Evolutionary conservation across 2,888 invertebrate species (phyloP).

Genomic region (Ypsolopha scabrella): DNA sequence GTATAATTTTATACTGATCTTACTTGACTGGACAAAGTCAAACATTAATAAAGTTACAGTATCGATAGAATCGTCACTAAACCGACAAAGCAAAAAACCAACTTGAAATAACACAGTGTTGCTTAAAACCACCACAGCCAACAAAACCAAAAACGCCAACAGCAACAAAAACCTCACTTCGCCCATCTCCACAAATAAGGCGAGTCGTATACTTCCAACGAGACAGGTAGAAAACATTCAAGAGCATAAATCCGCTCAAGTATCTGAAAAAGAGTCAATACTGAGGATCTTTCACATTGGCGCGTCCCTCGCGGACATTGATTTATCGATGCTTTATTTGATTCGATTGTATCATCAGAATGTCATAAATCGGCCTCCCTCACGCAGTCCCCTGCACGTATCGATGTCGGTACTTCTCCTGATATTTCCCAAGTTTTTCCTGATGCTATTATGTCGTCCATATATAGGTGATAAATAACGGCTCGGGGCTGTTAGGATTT

Average conservation of each 20-base stretch:
- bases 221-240: background rate
- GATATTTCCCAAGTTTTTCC: background rate
- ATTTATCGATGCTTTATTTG: conserved; percentile 12
- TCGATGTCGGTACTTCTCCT: conserved; percentile 1
- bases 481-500: conserved; percentile 19
- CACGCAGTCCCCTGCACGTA: background rate
- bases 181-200: background rate
- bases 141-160: background rate
- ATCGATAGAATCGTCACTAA: background rate
- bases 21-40: background rate
- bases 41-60: background rate
- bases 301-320: conserved; percentile 7
- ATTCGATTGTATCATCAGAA: conserved; percentile 14
- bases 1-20: background rate
- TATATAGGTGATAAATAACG: conserved; percentile 55
- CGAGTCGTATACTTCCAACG: background rate
- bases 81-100: background rate
- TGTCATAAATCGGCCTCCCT: conserved; percentile 10
- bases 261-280: conserved; percentile 4
- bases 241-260: conserved; percentile 1
- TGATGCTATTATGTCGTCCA: conserved; percentile 34
- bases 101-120: too few relatives aligned
- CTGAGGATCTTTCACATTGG: background rate
- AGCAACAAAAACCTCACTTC: background rate
- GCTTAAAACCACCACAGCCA: background rate